phyloP scores from a whole-genome alignment of 2,797 vertebrate species.

The Euthynnus affinis region DNA sequence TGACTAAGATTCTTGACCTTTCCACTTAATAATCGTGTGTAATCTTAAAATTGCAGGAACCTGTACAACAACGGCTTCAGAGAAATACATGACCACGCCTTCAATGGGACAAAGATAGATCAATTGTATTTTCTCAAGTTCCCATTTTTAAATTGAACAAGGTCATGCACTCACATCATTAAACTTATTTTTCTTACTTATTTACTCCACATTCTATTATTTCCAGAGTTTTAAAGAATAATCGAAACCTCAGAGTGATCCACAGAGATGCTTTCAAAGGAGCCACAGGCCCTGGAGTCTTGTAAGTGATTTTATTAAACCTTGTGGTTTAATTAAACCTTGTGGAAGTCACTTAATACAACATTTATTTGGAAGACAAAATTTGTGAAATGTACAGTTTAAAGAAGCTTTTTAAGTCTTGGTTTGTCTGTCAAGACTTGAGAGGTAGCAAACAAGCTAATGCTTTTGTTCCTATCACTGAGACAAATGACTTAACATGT shows the following conservation, averaged over 20 bases:
- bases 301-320: constrained; percentile 83
- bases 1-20: neutral
- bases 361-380: neutral
- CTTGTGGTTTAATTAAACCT: neutral
- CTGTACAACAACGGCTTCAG: constrained; percentile 92
- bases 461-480: no score
- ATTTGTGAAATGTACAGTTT: neutral
- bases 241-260: constrained; percentile 87
- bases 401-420: neutral
- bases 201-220: constrained; percentile 21
- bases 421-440: neutral
- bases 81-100: constrained; percentile 90
- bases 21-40: neutral
- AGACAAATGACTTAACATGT: no score
- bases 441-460: neutral
- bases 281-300: constrained; percentile 85
- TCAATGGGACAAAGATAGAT: constrained; percentile 91
- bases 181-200: constrained; percentile 4
- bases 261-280: constrained; percentile 88
- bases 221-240: constrained; percentile 89
- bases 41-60: constrained; percentile 80
- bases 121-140: constrained; percentile 84
- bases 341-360: no score
- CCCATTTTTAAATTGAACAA: constrained; percentile 10
- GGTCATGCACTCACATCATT: neutral